phyloP scores from a whole-genome alignment of 2,888 invertebrate species.

The Patella pellucida region DNA sequence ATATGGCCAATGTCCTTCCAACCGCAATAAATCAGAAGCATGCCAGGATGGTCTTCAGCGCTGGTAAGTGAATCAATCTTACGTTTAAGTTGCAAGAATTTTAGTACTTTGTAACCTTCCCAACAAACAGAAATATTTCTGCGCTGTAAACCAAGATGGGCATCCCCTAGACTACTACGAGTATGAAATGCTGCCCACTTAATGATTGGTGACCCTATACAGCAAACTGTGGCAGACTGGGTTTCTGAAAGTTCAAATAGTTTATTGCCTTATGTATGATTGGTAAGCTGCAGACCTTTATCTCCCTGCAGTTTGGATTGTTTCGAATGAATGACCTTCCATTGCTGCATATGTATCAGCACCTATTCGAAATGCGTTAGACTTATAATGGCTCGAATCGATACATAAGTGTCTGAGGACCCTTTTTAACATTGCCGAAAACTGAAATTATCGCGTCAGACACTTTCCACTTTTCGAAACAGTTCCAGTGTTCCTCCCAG shows the following conservation, averaged over 20 bases:
- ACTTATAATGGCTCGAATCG: background rate
- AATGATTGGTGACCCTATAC: background rate
- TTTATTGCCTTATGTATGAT: background rate
- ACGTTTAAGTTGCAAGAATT: background rate
- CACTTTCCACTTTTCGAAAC: background rate
- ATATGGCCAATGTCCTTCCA: background rate
- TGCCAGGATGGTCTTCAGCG: background rate
- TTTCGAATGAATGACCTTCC: background rate
- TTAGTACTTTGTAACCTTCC: background rate
- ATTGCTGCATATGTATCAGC: background rate
- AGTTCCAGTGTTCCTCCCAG: background rate
- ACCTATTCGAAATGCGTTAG: background rate
- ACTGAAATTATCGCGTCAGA: conserved; percentile 1
- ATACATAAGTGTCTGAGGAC: background rate
- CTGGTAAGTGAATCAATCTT: background rate
- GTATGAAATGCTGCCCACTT: background rate
- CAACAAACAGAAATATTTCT: background rate
- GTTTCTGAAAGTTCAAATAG: background rate
- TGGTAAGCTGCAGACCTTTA: background rate
- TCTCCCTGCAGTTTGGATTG: background rate
- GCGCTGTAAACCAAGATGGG: background rate
- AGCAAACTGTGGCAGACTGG: background rate
- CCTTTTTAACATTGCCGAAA: background rate
- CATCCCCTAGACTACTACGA: background rate
- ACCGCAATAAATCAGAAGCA: background rate